These are phyloP conservation scores for Ernsta delagoae DNA, from an alignment of 2,888 invertebrate species.

Conservation along the genomic window DNA sequence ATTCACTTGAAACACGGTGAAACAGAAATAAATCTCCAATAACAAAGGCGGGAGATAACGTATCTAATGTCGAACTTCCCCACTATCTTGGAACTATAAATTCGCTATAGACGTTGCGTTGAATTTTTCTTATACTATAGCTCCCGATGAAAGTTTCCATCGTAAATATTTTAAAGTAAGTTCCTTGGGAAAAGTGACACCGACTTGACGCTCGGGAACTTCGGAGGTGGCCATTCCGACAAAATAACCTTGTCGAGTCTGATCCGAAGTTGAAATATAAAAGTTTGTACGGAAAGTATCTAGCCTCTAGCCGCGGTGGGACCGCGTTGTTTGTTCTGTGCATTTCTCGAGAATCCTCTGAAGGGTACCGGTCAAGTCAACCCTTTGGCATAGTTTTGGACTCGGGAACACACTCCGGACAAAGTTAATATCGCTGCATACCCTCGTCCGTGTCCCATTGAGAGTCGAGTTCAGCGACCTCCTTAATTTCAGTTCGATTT, in stretches of 20 bases:
- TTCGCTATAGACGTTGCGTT: slow-evolving; percentile 59
- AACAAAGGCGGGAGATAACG: slow-evolving; percentile 56
- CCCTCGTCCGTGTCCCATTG: slow-evolving; percentile 33
- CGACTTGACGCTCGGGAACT: slow-evolving; percentile 72
- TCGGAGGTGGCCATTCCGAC: slow-evolving; percentile 66
- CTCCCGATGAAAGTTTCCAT: slow-evolving; percentile 61
- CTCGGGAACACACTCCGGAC: slow-evolving; percentile 43
- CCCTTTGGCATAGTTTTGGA: slow-evolving; percentile 50
- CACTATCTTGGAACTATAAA: slow-evolving; percentile 72
- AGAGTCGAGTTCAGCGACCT: slow-evolving; percentile 27
- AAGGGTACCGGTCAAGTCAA: slow-evolving; percentile 40
- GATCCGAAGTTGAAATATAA: slow-evolving; percentile 72
- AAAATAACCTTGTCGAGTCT: slow-evolving; percentile 76
- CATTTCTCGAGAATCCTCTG: slow-evolving; percentile 46
- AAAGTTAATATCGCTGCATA: slow-evolving; percentile 41
- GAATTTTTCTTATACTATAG: slow-evolving; percentile 71
- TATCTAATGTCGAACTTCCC: slow-evolving; percentile 68
- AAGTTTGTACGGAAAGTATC: slow-evolving; percentile 57
- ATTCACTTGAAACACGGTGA: slow-evolving; percentile 54
- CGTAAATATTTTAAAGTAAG: slow-evolving; percentile 84
- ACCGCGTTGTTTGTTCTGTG: slow-evolving; percentile 65
- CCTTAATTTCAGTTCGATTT: slow-evolving; percentile 33
- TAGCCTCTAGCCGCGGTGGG: slow-evolving; percentile 35
- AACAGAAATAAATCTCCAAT: slow-evolving; percentile 66
- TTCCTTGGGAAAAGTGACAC: slow-evolving; percentile 77